Percentiles rank a stretch among this genome's conserved stretches.
Evolutionary conservation across 2,113 vertebrate genomes (phyloP).

Genomic region (Mandrillus leucophaeus): DNA sequence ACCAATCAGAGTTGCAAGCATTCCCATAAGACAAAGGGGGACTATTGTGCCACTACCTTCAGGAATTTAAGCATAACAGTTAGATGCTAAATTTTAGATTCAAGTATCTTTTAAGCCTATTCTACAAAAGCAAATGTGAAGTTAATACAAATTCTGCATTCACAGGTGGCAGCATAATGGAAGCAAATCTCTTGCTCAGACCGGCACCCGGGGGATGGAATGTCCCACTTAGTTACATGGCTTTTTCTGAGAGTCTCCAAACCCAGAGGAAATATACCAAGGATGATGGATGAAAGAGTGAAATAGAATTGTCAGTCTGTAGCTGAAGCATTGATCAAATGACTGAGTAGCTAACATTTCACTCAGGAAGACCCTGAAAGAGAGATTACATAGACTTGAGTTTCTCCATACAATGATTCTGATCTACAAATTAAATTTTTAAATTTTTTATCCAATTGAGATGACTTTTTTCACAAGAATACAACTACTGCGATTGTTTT

Average conservation of each 20-base stretch:
- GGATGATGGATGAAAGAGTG: conserved; percentile 81
- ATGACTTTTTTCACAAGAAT: background rate
- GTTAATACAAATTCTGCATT: background rate
- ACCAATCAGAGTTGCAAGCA: background rate
- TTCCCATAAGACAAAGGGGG: background rate
- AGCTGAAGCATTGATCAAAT: conserved; percentile 79
- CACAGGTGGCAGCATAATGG: background rate
- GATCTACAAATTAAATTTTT: background rate
- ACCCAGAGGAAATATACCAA: conserved; percentile 72
- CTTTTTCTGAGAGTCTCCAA: conserved; percentile 74
- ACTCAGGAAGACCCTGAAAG: conserved; percentile 45
- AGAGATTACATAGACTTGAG: background rate
- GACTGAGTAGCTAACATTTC: conserved; percentile 61
- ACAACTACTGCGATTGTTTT: background rate
- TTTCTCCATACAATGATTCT: background rate
- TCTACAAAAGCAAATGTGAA: background rate
- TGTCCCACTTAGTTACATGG: conserved; percentile 30
- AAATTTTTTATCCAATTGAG: background rate
- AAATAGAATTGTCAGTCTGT: conserved; percentile 76
- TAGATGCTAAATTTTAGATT: background rate
- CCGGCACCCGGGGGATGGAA: conserved; percentile 17
- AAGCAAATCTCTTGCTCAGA: background rate
- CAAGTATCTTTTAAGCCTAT: background rate
- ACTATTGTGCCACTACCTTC: background rate
- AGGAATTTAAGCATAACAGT: background rate